Conservation (phyloP, 2,113 vertebrate species). For the Neotragus moschatus region DNA sequence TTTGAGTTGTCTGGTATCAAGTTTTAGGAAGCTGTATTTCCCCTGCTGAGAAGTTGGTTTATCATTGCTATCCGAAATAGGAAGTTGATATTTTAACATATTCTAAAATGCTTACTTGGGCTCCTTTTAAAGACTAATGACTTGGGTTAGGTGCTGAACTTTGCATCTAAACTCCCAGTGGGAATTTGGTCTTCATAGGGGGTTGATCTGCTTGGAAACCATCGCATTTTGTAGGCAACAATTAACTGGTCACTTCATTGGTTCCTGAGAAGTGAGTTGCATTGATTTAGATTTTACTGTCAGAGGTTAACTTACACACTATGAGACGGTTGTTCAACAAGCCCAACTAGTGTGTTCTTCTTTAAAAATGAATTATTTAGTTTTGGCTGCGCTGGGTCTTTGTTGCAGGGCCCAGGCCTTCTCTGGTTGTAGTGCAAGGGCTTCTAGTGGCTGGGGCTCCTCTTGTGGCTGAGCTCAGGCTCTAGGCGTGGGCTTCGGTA, state of each 20-base stretch:
- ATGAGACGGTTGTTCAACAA: slow-evolving; percentile 30
- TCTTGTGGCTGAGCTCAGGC: not conserved
- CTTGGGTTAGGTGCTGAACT: not conserved
- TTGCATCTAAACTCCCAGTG: not conserved
- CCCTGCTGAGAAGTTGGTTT: not conserved
- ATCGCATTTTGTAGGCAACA: not conserved
- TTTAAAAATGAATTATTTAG: not conserved
- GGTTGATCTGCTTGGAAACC: slow-evolving; percentile 26
- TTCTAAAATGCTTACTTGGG: slow-evolving; percentile 9
- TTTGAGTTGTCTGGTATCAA: slow-evolving; percentile 11
- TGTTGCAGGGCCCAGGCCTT: not conserved
- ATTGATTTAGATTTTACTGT: slow-evolving; percentile 52
- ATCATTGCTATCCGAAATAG: not conserved
- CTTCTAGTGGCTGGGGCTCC: not conserved
- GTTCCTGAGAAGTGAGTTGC: not conserved
- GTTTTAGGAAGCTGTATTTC: slow-evolving; percentile 22
- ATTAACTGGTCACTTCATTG: not conserved
- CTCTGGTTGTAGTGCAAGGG: not conserved
- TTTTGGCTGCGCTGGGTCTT: not conserved
- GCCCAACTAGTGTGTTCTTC: not conserved
- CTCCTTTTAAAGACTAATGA: not conserved
- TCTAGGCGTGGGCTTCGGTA: not conserved
- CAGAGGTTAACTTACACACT: not conserved
- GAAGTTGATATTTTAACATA: slow-evolving; percentile 16
- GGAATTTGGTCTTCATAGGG: not conserved